A percentile compares a stretch with the other conserved stretches of the same genome.
Conservation (phyloP, 30 jellyfish, hydroid and myxozoan genomes). For the Pelagia noctiluca region DNA sequence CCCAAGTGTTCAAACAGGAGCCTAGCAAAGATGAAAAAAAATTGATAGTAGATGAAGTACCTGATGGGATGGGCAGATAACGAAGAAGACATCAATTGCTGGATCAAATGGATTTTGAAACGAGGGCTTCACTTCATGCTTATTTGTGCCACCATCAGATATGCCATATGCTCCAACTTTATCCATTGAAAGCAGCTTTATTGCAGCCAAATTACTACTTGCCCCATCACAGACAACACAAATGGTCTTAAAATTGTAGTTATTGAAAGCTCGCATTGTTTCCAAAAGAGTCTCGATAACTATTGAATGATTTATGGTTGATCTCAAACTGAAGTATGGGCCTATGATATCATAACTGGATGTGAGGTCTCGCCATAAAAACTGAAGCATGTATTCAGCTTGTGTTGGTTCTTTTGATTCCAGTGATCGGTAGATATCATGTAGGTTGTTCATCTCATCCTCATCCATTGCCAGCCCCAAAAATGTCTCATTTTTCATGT, state of each 20-base stretch:
- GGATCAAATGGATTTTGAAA: neutral
- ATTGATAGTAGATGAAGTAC: no score
- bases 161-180: constrained; percentile 1
- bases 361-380: constrained; percentile 49
- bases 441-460: constrained; percentile 17
- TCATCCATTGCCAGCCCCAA: constrained; percentile 43
- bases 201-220: constrained; percentile 42
- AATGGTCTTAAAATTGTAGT: constrained; percentile 2
- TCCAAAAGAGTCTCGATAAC: constrained; percentile 27
- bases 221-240: constrained; percentile 41
- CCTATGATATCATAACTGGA: constrained; percentile 43
- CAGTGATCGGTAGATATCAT: constrained; percentile 3
- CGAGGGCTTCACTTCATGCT: neutral
- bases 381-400: constrained; percentile 37
- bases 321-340: constrained; percentile 24
- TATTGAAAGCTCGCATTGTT: constrained; percentile 27
- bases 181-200: constrained; percentile 12
- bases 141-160: neutral
- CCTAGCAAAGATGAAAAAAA: neutral
- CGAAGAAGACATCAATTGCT: neutral
- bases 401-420: constrained; percentile 29
- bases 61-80: neutral
- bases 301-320: constrained; percentile 18
- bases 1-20: constrained; percentile 5
- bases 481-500: constrained; percentile 37